Percentiles rank a stretch among this genome's conserved stretches.
Conservation (phyloP, 2,113 vertebrate species). For the Galemys pyrenaicus region DNA sequence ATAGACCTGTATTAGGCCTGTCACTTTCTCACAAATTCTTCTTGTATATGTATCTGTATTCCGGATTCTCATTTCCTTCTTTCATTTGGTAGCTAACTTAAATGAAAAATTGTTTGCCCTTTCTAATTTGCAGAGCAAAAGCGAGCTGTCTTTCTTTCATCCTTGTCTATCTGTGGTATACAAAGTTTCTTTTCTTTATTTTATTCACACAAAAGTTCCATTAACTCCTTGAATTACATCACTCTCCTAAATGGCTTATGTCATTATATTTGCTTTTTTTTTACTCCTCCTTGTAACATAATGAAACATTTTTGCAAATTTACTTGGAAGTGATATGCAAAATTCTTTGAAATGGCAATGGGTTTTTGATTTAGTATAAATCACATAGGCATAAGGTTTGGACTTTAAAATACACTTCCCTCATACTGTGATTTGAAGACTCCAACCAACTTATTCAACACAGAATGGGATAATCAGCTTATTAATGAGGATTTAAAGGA, state of each 20-base stretch:
- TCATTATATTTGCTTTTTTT: neutral
- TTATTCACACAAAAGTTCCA: neutral
- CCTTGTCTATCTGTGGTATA: neutral
- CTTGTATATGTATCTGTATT: neutral
- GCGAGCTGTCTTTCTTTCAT: neutral
- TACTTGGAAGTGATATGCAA: neutral
- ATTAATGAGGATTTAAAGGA: neutral
- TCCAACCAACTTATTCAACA: neutral
- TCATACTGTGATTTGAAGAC: neutral
- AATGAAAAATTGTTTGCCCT: neutral
- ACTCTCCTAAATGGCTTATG: neutral
- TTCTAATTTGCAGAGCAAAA: neutral
- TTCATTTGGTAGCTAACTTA: neutral
- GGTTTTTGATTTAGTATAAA: neutral
- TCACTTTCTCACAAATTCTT: neutral
- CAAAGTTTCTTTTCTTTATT: neutral
- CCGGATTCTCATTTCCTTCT: neutral
- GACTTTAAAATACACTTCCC: neutral
- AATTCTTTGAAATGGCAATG: neutral
- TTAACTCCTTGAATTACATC: neutral
- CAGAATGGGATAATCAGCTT: neutral
- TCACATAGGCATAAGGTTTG: neutral
- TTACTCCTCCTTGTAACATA: neutral
- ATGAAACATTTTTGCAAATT: neutral
- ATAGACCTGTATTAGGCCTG: accelerated